Evolutionary conservation across 2,113 vertebrate genomes (phyloP).

Genomic region (Strix aluco): DNA sequence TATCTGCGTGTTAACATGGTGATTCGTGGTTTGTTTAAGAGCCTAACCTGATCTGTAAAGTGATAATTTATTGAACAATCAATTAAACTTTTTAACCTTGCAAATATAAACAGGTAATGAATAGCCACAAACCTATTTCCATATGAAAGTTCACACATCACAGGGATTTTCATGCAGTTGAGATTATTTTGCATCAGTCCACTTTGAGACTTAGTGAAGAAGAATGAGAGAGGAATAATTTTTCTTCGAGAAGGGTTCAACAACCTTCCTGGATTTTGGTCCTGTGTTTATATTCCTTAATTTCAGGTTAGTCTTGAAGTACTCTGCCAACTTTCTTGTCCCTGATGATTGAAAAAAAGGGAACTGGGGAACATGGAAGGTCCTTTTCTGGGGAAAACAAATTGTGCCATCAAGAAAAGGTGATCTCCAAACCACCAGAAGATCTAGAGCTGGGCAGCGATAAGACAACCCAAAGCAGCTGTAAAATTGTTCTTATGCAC

Average conservation of each 20-base stretch:
- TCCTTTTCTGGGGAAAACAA: not conserved
- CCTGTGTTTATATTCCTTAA: not conserved
- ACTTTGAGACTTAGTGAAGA: not conserved
- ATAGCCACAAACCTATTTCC: slow-evolving; percentile 56
- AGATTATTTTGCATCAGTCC: slow-evolving; percentile 4
- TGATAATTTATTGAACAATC: slow-evolving; percentile 84
- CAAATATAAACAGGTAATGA: slow-evolving; percentile 70
- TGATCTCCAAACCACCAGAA: not conserved
- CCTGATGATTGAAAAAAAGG: not conserved
- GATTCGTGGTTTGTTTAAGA: slow-evolving; percentile 77
- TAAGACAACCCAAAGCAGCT: not conserved
- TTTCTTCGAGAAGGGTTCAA: not conserved
- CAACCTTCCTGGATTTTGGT: not conserved
- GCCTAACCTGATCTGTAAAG: slow-evolving; percentile 77
- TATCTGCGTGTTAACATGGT: slow-evolving; percentile 78
- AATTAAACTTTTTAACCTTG: slow-evolving; percentile 75
- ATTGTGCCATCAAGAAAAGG: not conserved
- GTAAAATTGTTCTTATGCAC: not conserved
- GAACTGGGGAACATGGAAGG: not conserved
- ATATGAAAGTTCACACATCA: slow-evolving; percentile 56
- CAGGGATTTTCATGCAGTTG: not conserved
- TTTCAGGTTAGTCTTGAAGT: not conserved
- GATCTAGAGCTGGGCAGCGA: not conserved
- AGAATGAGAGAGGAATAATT: not conserved
- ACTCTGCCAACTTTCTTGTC: not conserved